A percentile compares a stretch with the other conserved stretches of the same genome.
These are phyloP conservation scores for Gallinago solitaria DNA, from an alignment of 2,797 vertebrate species.

Conservation along the genomic window DNA sequence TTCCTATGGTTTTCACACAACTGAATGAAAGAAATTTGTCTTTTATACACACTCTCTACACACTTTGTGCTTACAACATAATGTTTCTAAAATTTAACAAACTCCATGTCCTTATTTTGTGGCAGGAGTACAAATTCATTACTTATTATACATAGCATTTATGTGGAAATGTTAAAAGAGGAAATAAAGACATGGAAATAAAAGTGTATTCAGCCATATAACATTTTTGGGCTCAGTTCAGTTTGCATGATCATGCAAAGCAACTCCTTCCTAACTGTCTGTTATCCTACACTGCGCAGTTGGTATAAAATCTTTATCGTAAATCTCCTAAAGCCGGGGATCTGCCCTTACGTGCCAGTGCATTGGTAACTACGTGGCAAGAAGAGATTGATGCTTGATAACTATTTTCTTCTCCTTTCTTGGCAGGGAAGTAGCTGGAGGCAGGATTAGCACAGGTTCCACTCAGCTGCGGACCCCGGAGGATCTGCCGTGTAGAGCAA, in stretches of 20 bases:
- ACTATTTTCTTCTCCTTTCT: background rate
- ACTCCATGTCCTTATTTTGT: background rate
- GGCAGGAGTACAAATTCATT: background rate
- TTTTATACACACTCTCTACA: background rate
- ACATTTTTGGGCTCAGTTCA: background rate
- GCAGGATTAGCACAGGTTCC: background rate
- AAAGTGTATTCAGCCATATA: background rate
- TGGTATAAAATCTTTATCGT: background rate
- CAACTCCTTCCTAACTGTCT: background rate
- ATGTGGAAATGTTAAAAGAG: background rate
- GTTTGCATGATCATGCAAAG: background rate
- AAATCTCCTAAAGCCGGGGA: background rate
- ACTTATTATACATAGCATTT: background rate
- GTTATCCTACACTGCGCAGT: background rate
- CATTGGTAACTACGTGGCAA: background rate
- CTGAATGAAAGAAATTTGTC: background rate
- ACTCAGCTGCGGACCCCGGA: background rate
- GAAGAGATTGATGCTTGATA: background rate
- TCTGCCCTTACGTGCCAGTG: background rate
- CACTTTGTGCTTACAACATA: background rate
- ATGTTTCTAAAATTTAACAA: background rate
- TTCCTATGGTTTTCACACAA: background rate
- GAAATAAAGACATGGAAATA: background rate
- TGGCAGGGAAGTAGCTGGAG: background rate
- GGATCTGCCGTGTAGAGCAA: rapidly evolving